Conservation (phyloP, 2,888 invertebrate species). For the Ophion ventricosus region DNA sequence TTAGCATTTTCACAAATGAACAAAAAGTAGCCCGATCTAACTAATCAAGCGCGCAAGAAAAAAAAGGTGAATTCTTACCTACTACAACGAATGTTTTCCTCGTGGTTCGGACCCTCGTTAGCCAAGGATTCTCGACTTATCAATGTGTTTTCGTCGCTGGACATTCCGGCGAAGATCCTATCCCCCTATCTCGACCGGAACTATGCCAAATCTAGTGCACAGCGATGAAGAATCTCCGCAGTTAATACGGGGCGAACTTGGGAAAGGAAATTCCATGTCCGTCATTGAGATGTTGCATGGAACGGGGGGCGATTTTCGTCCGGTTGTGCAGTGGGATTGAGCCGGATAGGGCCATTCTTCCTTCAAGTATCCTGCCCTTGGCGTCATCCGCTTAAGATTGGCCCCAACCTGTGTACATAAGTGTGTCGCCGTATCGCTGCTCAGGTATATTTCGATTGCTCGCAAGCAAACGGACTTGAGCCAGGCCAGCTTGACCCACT, state of each 20-base stretch:
- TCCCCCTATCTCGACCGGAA: slow-evolving; percentile 44
- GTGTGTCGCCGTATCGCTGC: background rate
- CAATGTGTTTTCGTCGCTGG: slow-evolving; percentile 47
- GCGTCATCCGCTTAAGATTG: slow-evolving; percentile 60
- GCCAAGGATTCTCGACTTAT: slow-evolving; percentile 28
- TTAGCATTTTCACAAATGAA: too few relatives aligned
- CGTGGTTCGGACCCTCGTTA: slow-evolving; percentile 19
- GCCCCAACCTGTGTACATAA: slow-evolving; percentile 28
- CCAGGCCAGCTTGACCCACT: background rate
- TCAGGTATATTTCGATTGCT: background rate
- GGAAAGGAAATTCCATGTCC: slow-evolving; percentile 56
- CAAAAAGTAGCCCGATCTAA: too few relatives aligned
- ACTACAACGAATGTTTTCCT: too few relatives aligned
- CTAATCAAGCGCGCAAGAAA: too few relatives aligned
- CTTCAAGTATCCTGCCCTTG: slow-evolving; percentile 33
- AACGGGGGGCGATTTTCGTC: slow-evolving; percentile 36
- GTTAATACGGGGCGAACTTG: slow-evolving; percentile 2
- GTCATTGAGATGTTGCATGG: slow-evolving; percentile 40
- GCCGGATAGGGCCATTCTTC: slow-evolving; percentile 41
- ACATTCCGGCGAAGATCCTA: slow-evolving; percentile 5
- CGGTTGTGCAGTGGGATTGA: slow-evolving; percentile 35
- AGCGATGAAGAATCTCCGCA: background rate
- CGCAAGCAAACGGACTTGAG: background rate
- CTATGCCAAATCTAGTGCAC: slow-evolving; percentile 12
- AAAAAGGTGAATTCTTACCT: too few relatives aligned